Evolutionary conservation across 2,797 vertebrate species (phyloP).

Genomic region (Tragopan temminckii): DNA sequence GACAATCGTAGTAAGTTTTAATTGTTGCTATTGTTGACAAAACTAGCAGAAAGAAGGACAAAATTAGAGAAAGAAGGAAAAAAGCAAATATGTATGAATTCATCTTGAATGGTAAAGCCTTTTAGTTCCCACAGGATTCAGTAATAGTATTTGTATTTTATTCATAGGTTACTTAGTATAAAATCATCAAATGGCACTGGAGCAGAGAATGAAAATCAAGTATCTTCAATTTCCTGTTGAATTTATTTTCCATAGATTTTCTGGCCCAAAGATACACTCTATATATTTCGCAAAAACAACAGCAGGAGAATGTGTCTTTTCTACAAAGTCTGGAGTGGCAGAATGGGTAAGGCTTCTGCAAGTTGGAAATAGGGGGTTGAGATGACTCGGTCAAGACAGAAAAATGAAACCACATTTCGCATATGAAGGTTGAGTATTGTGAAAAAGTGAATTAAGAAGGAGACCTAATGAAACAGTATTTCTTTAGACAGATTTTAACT

Average conservation of each 20-base stretch:
- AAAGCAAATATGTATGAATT: not conserved
- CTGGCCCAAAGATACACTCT: not conserved
- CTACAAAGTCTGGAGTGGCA: not conserved
- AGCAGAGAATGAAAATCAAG: not conserved
- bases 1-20: not conserved
- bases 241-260: not conserved
- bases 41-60: slow-evolving; percentile 8
- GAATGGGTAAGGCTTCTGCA: not conserved
- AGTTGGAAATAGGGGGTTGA: not conserved
- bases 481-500: not conserved
- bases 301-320: not conserved
- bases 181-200: not conserved
- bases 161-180: not conserved
- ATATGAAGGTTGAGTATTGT: not conserved
- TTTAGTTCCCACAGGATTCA: not conserved
- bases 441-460: not conserved
- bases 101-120: not conserved
- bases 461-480: not conserved
- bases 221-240: not conserved
- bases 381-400: not conserved
- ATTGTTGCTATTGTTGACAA: slow-evolving; percentile 2
- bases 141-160: not conserved
- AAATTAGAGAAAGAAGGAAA: not conserved
- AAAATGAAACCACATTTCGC: not conserved
- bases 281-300: not conserved